Conservation (phyloP, 2,888 invertebrate species). For the Notodonta dromedarius region DNA sequence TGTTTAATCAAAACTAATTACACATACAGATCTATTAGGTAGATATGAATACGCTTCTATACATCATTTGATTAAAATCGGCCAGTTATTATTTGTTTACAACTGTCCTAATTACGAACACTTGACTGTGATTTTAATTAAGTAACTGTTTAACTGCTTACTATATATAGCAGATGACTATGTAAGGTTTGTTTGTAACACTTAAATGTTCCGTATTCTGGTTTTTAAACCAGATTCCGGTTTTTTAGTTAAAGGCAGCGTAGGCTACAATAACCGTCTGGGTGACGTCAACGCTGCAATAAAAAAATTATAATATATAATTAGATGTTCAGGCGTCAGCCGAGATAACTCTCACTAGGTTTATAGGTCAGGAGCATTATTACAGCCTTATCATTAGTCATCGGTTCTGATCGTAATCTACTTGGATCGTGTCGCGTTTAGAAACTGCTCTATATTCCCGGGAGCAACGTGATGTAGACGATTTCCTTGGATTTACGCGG, state of each 20-base stretch:
- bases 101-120: neutral
- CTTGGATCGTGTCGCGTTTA: neutral
- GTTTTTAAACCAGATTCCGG: constrained; percentile 14
- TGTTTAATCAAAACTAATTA: neutral
- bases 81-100: neutral
- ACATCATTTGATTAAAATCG: neutral
- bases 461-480: too few relatives aligned
- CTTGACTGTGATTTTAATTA: neutral
- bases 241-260: constrained; percentile 16
- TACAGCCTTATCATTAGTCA: constrained; percentile 21
- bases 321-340: constrained; percentile 20
- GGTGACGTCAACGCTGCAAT: constrained; percentile 9
- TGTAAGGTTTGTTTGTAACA: constrained; percentile 6
- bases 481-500: too few relatives aligned
- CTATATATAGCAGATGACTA: constrained; percentile 7
- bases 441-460: too few relatives aligned
- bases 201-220: constrained; percentile 12
- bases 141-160: constrained; percentile 10
- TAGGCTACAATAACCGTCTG: constrained; percentile 10
- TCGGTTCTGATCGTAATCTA: constrained; percentile 17
- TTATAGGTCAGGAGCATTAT: constrained; percentile 29
- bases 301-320: constrained; percentile 22
- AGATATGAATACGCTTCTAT: constrained; percentile 8
- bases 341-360: constrained; percentile 31
- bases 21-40: constrained; percentile 6